phyloP scores from a whole-genome alignment of 2,113 vertebrate genomes.

The Brachypodius melanocephalos region DNA sequence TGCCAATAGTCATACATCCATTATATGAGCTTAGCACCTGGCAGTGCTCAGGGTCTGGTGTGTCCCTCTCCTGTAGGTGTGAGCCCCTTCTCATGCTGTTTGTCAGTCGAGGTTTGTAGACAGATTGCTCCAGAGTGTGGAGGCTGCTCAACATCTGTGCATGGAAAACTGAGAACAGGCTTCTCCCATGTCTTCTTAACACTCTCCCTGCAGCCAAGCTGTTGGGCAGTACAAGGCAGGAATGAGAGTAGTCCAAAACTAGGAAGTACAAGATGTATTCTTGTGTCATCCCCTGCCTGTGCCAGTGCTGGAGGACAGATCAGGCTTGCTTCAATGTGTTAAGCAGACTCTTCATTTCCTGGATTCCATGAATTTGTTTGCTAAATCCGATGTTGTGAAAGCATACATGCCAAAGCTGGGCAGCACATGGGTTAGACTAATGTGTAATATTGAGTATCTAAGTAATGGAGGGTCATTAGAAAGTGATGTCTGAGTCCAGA shows the following conservation, averaged over 20 bases:
- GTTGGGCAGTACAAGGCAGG: background rate
- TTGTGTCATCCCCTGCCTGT: background rate
- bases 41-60: background rate
- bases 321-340: background rate
- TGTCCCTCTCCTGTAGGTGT: background rate
- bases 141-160: background rate
- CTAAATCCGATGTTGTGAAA: background rate
- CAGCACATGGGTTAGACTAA: background rate
- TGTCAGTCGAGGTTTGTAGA: background rate
- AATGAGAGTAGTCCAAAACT: background rate
- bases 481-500: background rate
- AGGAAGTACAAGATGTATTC: conserved; percentile 21
- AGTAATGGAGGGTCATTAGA: background rate
- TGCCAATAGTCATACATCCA: background rate
- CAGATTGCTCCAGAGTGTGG: background rate
- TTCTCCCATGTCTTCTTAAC: background rate
- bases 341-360: background rate
- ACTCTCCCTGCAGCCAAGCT: background rate
- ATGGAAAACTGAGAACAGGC: background rate
- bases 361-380: background rate
- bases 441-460: background rate
- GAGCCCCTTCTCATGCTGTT: background rate
- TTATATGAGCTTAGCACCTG: background rate
- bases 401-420: background rate
- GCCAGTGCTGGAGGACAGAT: background rate